Conservation (phyloP, 2,113 vertebrate genomes). For the Elachura formosa region DNA sequence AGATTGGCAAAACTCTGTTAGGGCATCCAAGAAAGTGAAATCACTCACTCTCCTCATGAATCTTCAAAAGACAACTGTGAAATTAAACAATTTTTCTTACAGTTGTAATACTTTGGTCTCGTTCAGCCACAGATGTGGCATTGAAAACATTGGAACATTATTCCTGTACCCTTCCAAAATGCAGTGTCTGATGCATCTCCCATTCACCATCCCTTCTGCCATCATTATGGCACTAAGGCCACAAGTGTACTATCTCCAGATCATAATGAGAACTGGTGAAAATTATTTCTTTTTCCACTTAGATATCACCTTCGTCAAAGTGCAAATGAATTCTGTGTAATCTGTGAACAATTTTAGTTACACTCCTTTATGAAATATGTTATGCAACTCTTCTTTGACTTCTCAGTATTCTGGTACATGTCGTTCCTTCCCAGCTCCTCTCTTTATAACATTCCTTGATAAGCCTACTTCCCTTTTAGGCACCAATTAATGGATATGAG, state of each 20-base stretch:
- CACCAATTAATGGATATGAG: conserved; percentile 33
- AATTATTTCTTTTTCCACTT: conserved; percentile 42
- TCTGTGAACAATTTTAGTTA: not conserved
- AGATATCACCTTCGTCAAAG: not conserved
- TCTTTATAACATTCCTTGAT: not conserved
- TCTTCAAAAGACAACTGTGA: not conserved
- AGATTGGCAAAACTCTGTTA: not conserved
- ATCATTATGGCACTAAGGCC: not conserved
- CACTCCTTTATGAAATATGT: not conserved
- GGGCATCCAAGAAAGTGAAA: not conserved
- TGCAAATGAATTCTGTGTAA: not conserved
- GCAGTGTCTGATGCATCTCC: not conserved
- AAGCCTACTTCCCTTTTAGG: not conserved
- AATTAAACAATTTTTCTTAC: not conserved
- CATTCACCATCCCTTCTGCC: not conserved
- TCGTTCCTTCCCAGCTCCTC: not conserved
- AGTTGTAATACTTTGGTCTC: not conserved
- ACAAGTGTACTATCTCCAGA: not conserved
- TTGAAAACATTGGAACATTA: not conserved
- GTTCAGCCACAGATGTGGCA: not conserved
- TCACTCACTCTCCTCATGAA: not conserved
- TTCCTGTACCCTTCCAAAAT: not conserved
- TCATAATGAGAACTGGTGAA: not conserved
- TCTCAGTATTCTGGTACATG: not conserved
- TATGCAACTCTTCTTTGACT: not conserved